A percentile compares a stretch with the other conserved stretches of the same genome.
phyloP scores from a whole-genome alignment of 1,140 invertebrate genomes.

The Trichonephila clavipes region DNA sequence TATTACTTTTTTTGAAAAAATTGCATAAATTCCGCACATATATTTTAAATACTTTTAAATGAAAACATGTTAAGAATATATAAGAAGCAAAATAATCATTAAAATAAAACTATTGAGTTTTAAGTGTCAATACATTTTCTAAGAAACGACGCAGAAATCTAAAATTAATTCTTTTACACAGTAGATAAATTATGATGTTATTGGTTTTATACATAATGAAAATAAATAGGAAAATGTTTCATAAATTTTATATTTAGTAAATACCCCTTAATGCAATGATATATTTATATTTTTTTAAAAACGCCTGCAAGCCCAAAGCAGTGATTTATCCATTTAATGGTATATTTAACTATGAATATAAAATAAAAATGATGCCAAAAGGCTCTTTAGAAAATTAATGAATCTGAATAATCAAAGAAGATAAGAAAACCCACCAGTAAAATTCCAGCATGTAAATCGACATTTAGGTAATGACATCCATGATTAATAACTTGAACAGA shows the following conservation, averaged over 20 bases:
- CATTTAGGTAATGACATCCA: slow-evolving; percentile 9
- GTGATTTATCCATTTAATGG: not conserved
- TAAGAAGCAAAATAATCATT: no score
- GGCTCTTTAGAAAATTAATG: not conserved
- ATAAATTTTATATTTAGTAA: not conserved
- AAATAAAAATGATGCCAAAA: not conserved
- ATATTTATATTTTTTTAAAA: not conserved
- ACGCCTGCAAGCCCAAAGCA: not conserved
- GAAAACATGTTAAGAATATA: no score
- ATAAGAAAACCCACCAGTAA: slow-evolving; percentile 9
- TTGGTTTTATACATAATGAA: not conserved
- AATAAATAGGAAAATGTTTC: not conserved
- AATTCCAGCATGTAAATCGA: slow-evolving; percentile 9
- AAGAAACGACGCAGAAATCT: no score
- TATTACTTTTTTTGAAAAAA: no score
- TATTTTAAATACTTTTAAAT: no score
- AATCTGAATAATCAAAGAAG: not conserved
- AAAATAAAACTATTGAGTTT: no score
- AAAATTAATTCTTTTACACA: no score
- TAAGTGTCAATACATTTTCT: no score
- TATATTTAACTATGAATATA: not conserved
- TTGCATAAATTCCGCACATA: no score
- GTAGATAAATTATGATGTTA: no score
- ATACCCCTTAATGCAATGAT: not conserved
- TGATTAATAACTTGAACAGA: slow-evolving; percentile 1